Percentiles rank a stretch among this genome's conserved stretches.
Conservation (phyloP, 2,113 vertebrate species). For the Otus sunia region DNA sequence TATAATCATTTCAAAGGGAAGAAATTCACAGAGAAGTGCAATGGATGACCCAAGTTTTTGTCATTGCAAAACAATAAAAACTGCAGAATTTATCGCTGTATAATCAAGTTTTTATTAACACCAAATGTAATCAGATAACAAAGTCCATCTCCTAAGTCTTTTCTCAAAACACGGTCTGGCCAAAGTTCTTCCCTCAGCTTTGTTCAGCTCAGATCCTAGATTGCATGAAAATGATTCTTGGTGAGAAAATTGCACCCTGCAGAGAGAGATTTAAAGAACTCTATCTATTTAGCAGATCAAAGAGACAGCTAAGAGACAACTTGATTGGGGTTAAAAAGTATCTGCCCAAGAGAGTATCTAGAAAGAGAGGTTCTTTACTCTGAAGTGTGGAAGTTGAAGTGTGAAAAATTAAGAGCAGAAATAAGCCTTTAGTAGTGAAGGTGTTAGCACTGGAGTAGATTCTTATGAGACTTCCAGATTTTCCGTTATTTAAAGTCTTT, state of each 20-base stretch:
- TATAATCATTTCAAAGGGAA: slow-evolving; percentile 21
- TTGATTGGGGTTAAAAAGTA: background rate
- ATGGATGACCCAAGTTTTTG: slow-evolving; percentile 18
- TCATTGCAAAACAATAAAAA: slow-evolving; percentile 44
- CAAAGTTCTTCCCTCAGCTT: background rate
- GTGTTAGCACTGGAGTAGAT: background rate
- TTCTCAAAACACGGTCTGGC: background rate
- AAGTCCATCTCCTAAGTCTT: slow-evolving; percentile 18
- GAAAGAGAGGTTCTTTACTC: background rate
- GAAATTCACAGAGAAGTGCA: background rate
- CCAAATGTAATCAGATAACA: slow-evolving; percentile 47
- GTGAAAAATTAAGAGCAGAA: background rate
- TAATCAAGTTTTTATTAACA: slow-evolving; percentile 58
- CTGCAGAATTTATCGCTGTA: slow-evolving; percentile 33
- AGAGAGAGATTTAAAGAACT: slow-evolving; percentile 7
- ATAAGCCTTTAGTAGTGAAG: background rate
- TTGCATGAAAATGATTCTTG: background rate
- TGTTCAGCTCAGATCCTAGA: background rate
- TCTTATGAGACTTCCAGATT: background rate
- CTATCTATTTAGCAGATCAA: slow-evolving; percentile 1
- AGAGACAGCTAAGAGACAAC: background rate
- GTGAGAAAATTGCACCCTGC: slow-evolving; percentile 15
- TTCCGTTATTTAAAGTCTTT: background rate
- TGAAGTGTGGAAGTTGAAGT: background rate
- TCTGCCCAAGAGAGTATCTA: background rate